Evolutionary conservation across 1,140 invertebrate species (phyloP), one percentile per base, ranked within the genome.

Genomic region (Hydropsyche tenuis): DNA sequence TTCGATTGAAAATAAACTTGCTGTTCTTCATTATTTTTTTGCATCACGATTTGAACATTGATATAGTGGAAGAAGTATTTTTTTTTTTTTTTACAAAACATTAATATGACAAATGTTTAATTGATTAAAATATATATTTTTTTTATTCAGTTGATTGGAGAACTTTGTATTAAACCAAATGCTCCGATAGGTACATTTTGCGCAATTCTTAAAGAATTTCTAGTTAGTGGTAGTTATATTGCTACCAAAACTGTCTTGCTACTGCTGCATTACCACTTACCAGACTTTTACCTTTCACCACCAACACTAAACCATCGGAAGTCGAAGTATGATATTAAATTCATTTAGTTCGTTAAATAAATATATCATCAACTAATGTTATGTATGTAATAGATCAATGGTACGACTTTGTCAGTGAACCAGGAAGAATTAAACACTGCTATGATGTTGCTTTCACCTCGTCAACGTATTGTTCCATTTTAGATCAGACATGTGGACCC

Each of bases 401-500:
- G 85, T 25, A 79, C 84, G 14, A 83, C 71, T 25, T 81, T 89
- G 42, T 86, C 83, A 2, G 80, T 89, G 56, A 87, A 84, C 73
- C 89, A 92, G 78, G 91, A 93, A 80, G 87, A 89, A 65, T 81
- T 94, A 23, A 93, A 93, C 77, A 92, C 91, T 16, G 89, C 89
- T 4, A 93, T 93, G 78, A 93, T 94, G 89, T 83, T 95, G 18
- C 83, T 95, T 23, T 92, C 92, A 0, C 93, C 92, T 0, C 89
- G 93, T 56, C 93, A 94, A 79, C 86, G 93, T 65, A 84, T 94
- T 20, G 87, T 91, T 25, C 92, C 93, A 62, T 94, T 94, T 81
- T n/a, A 85, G 90, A 69, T 88, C 89, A 53, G 93, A 95, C 80
- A 88, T 93, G 56, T 95, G 93, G 93, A 94, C 92, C 7, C 86